Evolutionary conservation across 1,140 invertebrate genomes (phyloP).

Genomic region (Gonatopus flavifemur): DNA sequence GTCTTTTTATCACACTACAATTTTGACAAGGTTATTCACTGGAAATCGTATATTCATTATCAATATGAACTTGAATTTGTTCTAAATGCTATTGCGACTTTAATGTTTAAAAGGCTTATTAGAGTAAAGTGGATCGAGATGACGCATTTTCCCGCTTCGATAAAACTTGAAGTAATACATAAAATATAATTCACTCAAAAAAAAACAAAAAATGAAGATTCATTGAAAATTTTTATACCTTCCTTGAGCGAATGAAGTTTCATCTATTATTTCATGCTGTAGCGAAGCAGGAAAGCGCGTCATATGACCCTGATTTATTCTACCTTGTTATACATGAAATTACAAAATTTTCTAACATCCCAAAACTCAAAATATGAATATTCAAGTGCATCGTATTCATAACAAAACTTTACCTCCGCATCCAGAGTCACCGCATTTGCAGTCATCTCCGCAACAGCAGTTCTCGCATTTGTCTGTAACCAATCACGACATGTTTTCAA

Average conservation of each 20-base stretch:
- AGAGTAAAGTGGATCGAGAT: too few species aligned
- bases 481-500: background rate
- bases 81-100: too few species aligned
- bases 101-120: too few species aligned
- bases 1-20: too few species aligned
- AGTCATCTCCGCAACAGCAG: constrained; percentile 47
- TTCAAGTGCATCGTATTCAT: background rate
- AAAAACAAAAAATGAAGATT: too few species aligned
- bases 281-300: background rate
- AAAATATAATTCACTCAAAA: too few species aligned
- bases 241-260: background rate
- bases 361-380: background rate
- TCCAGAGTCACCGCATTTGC: constrained; percentile 41
- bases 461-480: constrained; percentile 41
- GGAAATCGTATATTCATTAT: too few species aligned
- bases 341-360: background rate
- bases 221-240: too few species aligned
- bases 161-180: too few species aligned
- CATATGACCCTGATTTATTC: background rate
- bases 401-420: constrained; percentile 36
- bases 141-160: too few species aligned
- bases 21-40: too few species aligned
- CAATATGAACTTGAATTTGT: too few species aligned
- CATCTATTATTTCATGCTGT: background rate
- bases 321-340: background rate